Evolutionary conservation across 2,888 invertebrate species (phyloP), one percentile per base, ranked within the genome.

Genomic region (Bruchidius siliquastri): DNA sequence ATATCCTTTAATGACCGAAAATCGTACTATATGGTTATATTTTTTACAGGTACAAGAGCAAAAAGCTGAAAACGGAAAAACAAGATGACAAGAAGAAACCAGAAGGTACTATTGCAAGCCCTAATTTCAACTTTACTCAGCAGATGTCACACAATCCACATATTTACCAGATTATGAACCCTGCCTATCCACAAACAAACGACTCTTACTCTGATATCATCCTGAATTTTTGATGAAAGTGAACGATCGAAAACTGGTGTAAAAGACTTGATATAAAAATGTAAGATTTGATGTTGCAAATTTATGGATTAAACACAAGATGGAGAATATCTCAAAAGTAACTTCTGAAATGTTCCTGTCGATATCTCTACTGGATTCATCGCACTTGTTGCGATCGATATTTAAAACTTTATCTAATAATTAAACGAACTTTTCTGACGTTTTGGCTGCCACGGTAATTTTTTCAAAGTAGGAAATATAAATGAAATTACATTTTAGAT

Each of bases 41-140:
- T 49, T 49, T 49, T 49, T 49, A 1, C 49, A 49, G 79, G 75
- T 82, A 83, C 74, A 83, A 83, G 75, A 82, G 78, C 75, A 83
- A 83, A 73, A 76, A 82, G 69, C 81, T 81, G 71, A 83, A 76
- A 73, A 74, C 80, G 67, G 80, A 81, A 71, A 80, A 80, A 73
- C 70, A 74, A 18, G 80, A 79, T 70, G 68, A 71, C 68, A 79
- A 78, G 71, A 78, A 77, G 71, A 66, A 73, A 10, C 30, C 72
- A 20, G 76, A 74, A 18, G n/a, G 49, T 13, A 13, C 18, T 1
- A 13, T 49, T 13, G 49, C 49, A 49, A 49, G 49, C 49, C 71
- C 22, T 73, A 49, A 49, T 18, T 49, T 8, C 49, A 49, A 49
- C 49, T 49, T 49, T n/a, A 67, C 68, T n/a, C 76, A 75, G 21